A percentile compares a stretch with the other conserved stretches of the same genome.
Conservation (phyloP, 1,140 invertebrate species). For the Cyrtorhinus lividipennis region DNA sequence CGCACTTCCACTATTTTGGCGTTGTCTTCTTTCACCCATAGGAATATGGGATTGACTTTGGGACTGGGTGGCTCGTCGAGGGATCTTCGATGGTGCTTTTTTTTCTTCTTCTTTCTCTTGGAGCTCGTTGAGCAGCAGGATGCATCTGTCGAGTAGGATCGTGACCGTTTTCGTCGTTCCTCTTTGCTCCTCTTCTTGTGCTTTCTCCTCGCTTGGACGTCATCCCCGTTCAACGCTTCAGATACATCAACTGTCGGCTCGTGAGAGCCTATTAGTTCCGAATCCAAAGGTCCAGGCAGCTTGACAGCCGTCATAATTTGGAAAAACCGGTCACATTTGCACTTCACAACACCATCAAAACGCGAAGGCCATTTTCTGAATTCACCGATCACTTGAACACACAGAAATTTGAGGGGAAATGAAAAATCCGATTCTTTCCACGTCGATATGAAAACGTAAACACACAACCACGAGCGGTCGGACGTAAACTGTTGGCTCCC, state of each 20-base stretch:
- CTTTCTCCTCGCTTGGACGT: slow-evolving; percentile 3
- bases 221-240: background rate
- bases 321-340: slow-evolving; percentile 3
- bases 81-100: slow-evolving; percentile 20
- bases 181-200: slow-evolving; percentile 18
- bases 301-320: background rate
- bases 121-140: slow-evolving; percentile 20
- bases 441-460: no score
- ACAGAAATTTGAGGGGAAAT: no score
- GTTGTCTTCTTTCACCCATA: slow-evolving; percentile 62
- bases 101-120: slow-evolving; percentile 20
- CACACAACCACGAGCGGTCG: background rate
- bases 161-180: slow-evolving; percentile 21
- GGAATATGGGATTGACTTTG: slow-evolving; percentile 60
- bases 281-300: background rate
- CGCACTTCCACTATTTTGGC: slow-evolving; percentile 62
- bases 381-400: no score
- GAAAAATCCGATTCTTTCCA: no score
- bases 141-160: slow-evolving; percentile 21
- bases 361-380: no score
- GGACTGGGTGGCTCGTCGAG: slow-evolving; percentile 28
- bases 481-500: background rate
- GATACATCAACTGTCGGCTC: background rate
- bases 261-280: no score
- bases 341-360: slow-evolving; percentile 7